These are phyloP conservation scores for Gavia stellata DNA, from an alignment of 2,113 vertebrate genomes.

Conservation along the genomic window DNA sequence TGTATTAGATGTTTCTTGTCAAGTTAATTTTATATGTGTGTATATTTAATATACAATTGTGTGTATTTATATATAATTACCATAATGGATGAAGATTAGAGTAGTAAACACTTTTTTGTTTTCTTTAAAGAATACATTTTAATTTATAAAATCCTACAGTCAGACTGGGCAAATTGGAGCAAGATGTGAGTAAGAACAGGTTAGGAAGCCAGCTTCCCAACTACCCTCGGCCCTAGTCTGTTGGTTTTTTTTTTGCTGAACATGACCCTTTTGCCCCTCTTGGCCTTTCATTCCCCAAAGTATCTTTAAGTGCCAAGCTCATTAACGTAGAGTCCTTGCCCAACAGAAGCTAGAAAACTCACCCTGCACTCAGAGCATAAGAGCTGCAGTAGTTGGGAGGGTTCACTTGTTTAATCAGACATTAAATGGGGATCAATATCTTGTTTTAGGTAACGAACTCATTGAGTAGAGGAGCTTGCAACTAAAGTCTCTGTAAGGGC, in stretches of 20 bases:
- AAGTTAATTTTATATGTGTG: neutral
- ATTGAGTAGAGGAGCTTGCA: neutral
- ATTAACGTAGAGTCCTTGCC: neutral
- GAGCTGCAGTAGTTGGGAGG: neutral
- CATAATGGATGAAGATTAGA: neutral
- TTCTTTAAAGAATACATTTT: neutral
- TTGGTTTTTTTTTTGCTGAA: neutral
- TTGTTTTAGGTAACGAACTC: neutral
- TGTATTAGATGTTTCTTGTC: neutral
- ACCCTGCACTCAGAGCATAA: neutral
- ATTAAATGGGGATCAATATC: neutral
- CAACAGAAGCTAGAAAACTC: neutral
- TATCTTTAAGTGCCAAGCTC: neutral
- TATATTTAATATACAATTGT: neutral
- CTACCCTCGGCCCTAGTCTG: neutral
- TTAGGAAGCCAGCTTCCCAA: neutral
- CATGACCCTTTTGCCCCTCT: neutral
- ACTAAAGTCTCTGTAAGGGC: neutral
- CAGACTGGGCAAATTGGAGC: neutral
- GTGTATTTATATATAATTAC: no score
- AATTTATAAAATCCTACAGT: neutral
- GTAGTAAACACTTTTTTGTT: neutral
- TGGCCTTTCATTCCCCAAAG: neutral
- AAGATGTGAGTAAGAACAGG: neutral
- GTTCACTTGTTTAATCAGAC: neutral